Evolutionary conservation across 2,113 vertebrate species (phyloP).

Genomic region (Epinephelus moara): DNA sequence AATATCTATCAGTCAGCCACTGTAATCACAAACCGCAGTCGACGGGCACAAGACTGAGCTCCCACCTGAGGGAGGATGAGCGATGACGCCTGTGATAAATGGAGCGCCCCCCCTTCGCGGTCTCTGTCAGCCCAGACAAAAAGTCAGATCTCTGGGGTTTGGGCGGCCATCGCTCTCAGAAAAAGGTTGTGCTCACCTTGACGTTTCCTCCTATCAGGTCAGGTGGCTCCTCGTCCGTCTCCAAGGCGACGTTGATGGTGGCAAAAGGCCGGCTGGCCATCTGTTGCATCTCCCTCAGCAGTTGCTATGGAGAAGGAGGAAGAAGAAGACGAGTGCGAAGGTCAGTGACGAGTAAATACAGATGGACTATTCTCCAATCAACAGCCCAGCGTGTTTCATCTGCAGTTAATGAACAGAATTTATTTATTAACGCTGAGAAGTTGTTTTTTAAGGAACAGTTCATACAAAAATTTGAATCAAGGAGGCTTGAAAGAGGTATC

Average conservation of each 20-base stretch:
- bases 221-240: slow-evolving; percentile 97
- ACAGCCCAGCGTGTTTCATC: not conserved
- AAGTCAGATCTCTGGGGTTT: not conserved
- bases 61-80: slow-evolving; percentile 29
- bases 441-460: not conserved
- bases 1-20: not conserved
- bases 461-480: not conserved
- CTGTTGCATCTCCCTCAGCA: slow-evolving; percentile 99
- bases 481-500: not conserved
- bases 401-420: not conserved
- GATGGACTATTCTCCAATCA: slow-evolving; percentile 9
- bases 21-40: slow-evolving; percentile 21
- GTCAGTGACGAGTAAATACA: slow-evolving; percentile 57
- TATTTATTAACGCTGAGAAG: not conserved
- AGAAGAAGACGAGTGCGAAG: slow-evolving; percentile 60
- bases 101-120: not conserved
- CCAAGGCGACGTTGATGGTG: slow-evolving; percentile 98
- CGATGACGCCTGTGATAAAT: slow-evolving; percentile 23
- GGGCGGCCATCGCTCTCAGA: not conserved
- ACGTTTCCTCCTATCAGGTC: slow-evolving; percentile 98
- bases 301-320: slow-evolving; percentile 89
- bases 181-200: slow-evolving; percentile 89
- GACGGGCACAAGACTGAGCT: slow-evolving; percentile 13
- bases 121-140: slow-evolving; percentile 1
- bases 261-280: slow-evolving; percentile 99